phyloP scores from a whole-genome alignment of 2,888 invertebrate species.

The Zygaena filipendulae region DNA sequence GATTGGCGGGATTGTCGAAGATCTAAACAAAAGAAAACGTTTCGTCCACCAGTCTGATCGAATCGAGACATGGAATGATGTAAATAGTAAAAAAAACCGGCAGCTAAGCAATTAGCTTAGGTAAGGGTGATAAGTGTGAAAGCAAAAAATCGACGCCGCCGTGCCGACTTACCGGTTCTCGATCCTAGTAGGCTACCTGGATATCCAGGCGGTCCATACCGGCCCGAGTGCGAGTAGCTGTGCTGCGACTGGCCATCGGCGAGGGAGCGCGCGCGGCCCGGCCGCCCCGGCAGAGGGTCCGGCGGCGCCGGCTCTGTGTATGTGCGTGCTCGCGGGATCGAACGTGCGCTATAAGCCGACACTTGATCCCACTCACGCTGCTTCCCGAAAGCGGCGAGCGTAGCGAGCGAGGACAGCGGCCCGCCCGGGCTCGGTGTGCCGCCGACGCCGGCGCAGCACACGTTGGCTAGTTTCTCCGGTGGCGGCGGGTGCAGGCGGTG shows the following conservation, averaged over 20 bases:
- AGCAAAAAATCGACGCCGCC: too few species aligned
- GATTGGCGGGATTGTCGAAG: conserved; percentile 89
- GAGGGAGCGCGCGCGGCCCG: conserved; percentile 80
- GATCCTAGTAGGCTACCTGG: conserved; percentile 73
- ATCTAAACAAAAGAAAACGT: conserved; percentile 66
- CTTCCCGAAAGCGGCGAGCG: conserved; percentile 85
- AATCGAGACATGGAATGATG: conserved; percentile 12
- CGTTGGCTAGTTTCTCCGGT: conserved; percentile 78
- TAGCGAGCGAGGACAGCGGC: conserved; percentile 84
- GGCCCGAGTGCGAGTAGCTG: conserved; percentile 86
- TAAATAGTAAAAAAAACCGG: conserved; percentile 17
- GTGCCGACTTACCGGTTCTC: conserved; percentile 56
- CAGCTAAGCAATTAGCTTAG: too few species aligned
- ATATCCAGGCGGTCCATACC: conserved; percentile 80
- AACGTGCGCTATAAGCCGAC: conserved; percentile 91
- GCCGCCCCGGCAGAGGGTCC: conserved; percentile 84
- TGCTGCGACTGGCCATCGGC: conserved; percentile 92
- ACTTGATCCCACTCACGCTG: conserved; percentile 81
- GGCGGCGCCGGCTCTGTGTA: conserved; percentile 72
- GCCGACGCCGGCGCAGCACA: conserved; percentile 78
- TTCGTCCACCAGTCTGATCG: conserved; percentile 1
- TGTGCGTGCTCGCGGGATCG: conserved; percentile 88
- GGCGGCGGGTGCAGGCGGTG: conserved; percentile 78
- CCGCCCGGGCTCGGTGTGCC: conserved; percentile 83
- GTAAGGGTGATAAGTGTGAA: too few species aligned